Percentiles rank a stretch among this genome's conserved stretches.
Evolutionary conservation across 2,888 invertebrate genomes (phyloP).

Genomic region (Lithophane semibrunnea): DNA sequence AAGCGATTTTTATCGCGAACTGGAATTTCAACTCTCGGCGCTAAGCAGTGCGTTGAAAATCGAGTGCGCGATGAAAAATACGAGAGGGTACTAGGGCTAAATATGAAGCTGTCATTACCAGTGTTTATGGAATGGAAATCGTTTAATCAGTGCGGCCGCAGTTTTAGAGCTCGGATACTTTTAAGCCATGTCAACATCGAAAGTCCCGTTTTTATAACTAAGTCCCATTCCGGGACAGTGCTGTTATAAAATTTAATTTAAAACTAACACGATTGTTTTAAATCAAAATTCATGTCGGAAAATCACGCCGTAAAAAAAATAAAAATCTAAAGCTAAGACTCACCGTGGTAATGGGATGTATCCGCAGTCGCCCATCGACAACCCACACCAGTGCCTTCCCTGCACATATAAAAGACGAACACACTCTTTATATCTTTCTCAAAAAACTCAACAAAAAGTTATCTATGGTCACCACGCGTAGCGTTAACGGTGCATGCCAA

Average conservation of each 20-base stretch:
- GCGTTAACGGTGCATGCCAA: conserved; percentile 88
- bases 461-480: conserved; percentile 76
- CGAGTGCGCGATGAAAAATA: not conserved
- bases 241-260: conserved; percentile 5
- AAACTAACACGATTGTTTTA: not conserved
- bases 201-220: not conserved
- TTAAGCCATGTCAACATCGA: not conserved
- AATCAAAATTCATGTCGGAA: not conserved
- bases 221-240: not conserved
- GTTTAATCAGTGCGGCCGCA: not conserved
- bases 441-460: conserved; percentile 64
- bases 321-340: conserved; percentile 67
- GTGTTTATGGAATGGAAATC: not conserved
- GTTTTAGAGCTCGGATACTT: not conserved
- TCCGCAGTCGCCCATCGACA: conserved; percentile 66
- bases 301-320: conserved; percentile 1
- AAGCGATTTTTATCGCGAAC: not conserved
- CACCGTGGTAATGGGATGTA: conserved; percentile 70
- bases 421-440: conserved; percentile 86
- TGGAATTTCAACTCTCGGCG: not conserved
- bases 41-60: not conserved
- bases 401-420: conserved; percentile 90
- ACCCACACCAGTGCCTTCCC: conserved; percentile 80
- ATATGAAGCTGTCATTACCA: not conserved
- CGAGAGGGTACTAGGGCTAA: not conserved